A percentile compares a stretch with the other conserved stretches of the same genome.
Evolutionary conservation across 2,888 invertebrate genomes (phyloP).

Genomic region (Flexamia atlantica): DNA sequence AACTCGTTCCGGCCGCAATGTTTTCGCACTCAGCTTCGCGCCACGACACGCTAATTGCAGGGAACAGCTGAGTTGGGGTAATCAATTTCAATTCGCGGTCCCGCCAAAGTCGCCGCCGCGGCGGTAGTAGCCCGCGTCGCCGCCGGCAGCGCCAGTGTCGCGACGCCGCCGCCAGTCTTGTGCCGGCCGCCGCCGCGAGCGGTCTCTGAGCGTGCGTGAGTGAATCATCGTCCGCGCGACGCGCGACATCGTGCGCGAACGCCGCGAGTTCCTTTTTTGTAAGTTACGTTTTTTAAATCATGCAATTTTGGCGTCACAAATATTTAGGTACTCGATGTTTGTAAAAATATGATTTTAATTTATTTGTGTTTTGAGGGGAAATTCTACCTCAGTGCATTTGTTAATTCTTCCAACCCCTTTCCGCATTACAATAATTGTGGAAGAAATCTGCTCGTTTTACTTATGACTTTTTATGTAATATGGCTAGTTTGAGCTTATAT

Average conservation of each 20-base stretch:
- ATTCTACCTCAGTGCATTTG: too few species aligned
- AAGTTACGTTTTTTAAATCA: neutral
- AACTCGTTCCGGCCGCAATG: too few species aligned
- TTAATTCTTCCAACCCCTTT: too few species aligned
- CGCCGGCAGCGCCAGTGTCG: neutral
- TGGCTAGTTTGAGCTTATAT: too few species aligned
- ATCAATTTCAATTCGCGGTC: neutral
- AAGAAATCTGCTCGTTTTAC: too few species aligned
- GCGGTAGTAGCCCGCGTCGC: neutral
- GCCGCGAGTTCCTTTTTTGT: neutral
- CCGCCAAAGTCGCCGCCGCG: neutral
- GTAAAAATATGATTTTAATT: neutral
- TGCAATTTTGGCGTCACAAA: too few species aligned
- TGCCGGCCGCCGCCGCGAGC: conserved; percentile 2
- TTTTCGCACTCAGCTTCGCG: too few species aligned
- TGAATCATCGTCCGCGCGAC: neutral
- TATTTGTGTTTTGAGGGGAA: neutral
- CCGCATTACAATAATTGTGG: too few species aligned
- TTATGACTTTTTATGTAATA: too few species aligned
- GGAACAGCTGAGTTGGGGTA: neutral
- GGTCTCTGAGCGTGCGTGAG: neutral
- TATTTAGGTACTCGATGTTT: neutral
- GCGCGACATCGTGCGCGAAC: neutral
- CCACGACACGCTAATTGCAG: too few species aligned
- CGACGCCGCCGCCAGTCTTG: neutral